A percentile compares a stretch with the other conserved stretches of the same genome.
Evolutionary conservation across 2,113 vertebrate species (phyloP).

Genomic region (Himantopus leucocephalus): DNA sequence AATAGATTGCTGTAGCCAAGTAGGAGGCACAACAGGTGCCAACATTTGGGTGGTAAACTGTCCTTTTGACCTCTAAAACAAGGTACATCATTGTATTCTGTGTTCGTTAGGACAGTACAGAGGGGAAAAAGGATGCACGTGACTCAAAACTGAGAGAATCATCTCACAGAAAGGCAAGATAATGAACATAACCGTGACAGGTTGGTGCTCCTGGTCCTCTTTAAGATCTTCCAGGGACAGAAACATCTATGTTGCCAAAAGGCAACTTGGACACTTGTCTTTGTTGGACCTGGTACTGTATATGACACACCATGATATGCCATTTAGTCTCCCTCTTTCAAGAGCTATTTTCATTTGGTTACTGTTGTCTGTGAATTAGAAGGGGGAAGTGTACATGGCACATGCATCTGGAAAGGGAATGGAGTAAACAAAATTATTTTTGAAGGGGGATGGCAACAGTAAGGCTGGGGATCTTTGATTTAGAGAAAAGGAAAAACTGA

Average conservation of each 20-base stretch:
- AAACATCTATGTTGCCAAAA: background rate
- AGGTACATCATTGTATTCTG: background rate
- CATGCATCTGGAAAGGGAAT: background rate
- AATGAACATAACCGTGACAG: background rate
- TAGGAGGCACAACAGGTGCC: background rate
- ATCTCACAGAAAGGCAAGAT: background rate
- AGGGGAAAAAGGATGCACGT: background rate
- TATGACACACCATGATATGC: background rate
- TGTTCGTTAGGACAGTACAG: background rate
- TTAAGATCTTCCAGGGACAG: background rate
- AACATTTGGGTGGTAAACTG: background rate
- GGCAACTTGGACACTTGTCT: fast-evolving
- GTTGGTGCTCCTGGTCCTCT: background rate
- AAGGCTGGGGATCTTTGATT: background rate
- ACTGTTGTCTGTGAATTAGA: background rate
- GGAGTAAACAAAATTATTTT: background rate
- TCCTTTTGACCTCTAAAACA: background rate
- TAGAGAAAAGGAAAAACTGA: background rate
- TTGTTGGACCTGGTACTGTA: background rate
- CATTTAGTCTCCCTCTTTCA: background rate
- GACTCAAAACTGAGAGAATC: background rate
- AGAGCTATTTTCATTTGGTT: background rate
- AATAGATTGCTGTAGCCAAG: background rate
- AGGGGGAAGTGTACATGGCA: background rate
- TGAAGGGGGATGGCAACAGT: background rate